Evolutionary conservation across 1,140 invertebrate species (phyloP).

Genomic region (Trichonephila clavata): DNA sequence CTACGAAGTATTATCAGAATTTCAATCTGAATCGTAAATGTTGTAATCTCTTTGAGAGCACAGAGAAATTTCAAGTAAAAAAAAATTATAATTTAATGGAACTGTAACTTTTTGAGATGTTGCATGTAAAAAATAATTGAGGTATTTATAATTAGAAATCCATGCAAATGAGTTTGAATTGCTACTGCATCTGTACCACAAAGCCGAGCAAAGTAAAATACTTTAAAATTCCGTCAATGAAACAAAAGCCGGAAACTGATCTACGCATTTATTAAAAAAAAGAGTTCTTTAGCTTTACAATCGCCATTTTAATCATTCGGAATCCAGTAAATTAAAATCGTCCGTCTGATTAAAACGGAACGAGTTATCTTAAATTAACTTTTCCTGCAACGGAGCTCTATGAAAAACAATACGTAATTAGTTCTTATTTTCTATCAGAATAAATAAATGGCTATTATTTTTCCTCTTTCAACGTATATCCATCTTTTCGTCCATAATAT

Average conservation of each 20-base stretch:
- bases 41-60: no score
- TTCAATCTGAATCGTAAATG: no score
- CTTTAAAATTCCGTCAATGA: not conserved
- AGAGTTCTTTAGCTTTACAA: not conserved
- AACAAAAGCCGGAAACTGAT: not conserved
- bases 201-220: no score
- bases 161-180: no score
- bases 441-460: not conserved
- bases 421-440: not conserved
- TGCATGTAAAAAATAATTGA: no score
- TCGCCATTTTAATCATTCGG: not conserved
- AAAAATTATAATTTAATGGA: no score
- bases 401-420: conserved; percentile 1
- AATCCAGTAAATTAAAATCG: not conserved
- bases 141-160: no score
- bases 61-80: no score
- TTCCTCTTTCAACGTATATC: not conserved
- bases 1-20: no score
- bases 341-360: not conserved
- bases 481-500: not conserved
- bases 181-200: no score
- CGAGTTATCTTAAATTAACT: not conserved
- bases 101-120: no score
- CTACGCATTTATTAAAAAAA: not conserved
- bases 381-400: not conserved